Evolutionary conservation across 1,140 invertebrate genomes (phyloP).

Genomic region (Pectinophora gossypiella): DNA sequence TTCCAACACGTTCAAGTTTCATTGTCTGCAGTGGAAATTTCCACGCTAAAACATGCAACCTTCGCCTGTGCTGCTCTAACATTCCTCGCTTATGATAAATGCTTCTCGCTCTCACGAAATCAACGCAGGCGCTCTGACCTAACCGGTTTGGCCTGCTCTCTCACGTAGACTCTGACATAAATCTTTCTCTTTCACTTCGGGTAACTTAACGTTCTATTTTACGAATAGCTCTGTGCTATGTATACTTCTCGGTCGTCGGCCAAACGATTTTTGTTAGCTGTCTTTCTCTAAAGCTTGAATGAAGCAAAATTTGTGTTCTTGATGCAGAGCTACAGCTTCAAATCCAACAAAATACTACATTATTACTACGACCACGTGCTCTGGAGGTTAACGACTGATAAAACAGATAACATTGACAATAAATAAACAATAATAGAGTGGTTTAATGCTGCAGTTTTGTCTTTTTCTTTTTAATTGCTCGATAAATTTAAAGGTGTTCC

Average conservation of each 20-base stretch:
- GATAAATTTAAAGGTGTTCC: no score
- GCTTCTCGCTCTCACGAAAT: slow-evolving; percentile 46
- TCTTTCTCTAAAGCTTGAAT: slow-evolving; percentile 74
- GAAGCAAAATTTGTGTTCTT: slow-evolving; percentile 67
- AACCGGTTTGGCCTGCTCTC: slow-evolving; percentile 42
- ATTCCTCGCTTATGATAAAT: slow-evolving; percentile 24
- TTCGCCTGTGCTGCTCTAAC: slow-evolving; percentile 42
- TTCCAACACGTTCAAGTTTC: slow-evolving; percentile 60
- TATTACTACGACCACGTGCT: slow-evolving; percentile 65
- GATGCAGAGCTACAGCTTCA: slow-evolving; percentile 71
- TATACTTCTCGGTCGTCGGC: slow-evolving; percentile 73
- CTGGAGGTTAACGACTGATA: slow-evolving; percentile 69
- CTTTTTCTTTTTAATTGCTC: no score
- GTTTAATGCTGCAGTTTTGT: no score
- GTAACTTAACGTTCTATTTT: slow-evolving; percentile 68
- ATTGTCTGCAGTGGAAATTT: slow-evolving; percentile 73
- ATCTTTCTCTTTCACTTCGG: slow-evolving; percentile 41
- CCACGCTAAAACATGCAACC: slow-evolving; percentile 69
- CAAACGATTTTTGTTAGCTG: slow-evolving; percentile 72
- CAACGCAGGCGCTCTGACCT: slow-evolving; percentile 68
- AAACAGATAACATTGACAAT: slow-evolving; percentile 60
- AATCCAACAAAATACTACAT: slow-evolving; percentile 67
- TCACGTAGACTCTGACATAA: slow-evolving; percentile 30
- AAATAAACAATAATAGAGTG: slow-evolving; percentile 57
- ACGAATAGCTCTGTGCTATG: slow-evolving; percentile 73